Base-by-base conservation (phyloP, 2,113 vertebrate species). In the Urocolius indicus region DNA sequence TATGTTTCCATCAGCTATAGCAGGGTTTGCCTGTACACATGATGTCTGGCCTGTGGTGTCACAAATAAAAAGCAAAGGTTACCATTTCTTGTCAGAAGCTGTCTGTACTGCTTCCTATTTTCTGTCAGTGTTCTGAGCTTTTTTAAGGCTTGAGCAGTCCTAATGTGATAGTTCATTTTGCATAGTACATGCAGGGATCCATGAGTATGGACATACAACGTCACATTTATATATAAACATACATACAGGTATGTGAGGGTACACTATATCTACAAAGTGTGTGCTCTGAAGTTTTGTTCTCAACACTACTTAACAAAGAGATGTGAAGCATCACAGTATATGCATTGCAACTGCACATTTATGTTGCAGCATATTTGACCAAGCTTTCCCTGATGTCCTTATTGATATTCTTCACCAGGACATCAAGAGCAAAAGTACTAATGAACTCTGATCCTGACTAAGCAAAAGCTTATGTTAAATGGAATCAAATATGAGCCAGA, bases 121-220 rank as follows among this genome's bases (percentile, higher is more conserved):
- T 71, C 49, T 66, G 20, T 21, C 5, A 4, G 6, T 11, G 5
- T 23, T 85, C 38, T 36, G 51, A 54, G 51, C 15, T 77, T 77
- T 51, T 46, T 13, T 24, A 69, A 59, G 12, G 16, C 34, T 34
- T 38, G 6, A 38, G 10, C 17, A n/a, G 14, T 5, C 15, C n/a
- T 36, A 36, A 58, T 22, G 11, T 18, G 49, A n/a, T 2, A 20
- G 22, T 18, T 17, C 20, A 51, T 77, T 84, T 36, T 66, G 43
- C 8, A 2, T 6, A 14, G 6, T 11, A 10, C 1, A 0, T n/a
- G 5, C 41, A 77, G 63, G 6, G 7, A 4, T 76, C 30, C 17
- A 11, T 38, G 6, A 82, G 10, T 38, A 19, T 0, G 2, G 59
- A 26, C 16, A 4, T 3, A 6, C 30, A 36, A 67, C 36, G 13